Conservation (phyloP, 2,113 vertebrate genomes). For the Platysternon megacephalum region DNA sequence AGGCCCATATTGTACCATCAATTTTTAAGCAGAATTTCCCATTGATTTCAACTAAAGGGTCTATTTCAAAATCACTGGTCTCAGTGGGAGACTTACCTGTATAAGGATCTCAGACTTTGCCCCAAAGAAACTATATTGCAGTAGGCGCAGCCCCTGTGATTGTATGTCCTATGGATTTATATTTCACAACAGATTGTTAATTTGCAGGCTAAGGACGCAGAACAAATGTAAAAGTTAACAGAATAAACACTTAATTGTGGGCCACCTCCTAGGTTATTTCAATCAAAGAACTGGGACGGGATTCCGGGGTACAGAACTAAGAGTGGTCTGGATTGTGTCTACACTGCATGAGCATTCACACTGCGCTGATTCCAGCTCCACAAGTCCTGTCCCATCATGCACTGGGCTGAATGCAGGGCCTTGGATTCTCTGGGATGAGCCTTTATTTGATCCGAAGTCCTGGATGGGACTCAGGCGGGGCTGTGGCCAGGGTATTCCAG, state of each 20-base stretch:
- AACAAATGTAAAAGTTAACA: neutral
- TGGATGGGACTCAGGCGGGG: neutral
- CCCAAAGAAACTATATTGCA: neutral
- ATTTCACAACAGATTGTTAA: neutral
- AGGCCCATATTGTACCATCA: neutral
- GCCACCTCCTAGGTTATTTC: neutral
- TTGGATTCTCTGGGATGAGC: neutral
- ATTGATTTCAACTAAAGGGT: neutral
- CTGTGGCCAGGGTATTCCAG: neutral
- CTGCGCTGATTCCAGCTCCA: neutral
- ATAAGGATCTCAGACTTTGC: neutral
- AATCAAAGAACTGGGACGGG: neutral
- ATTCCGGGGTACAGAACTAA: neutral
- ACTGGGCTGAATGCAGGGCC: neutral
- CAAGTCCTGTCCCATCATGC: neutral
- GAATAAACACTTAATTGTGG: neutral
- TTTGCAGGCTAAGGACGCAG: neutral
- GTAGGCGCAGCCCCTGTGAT: neutral
- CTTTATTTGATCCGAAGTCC: neutral
- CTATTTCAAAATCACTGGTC: neutral
- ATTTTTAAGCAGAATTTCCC: neutral
- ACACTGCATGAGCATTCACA: neutral
- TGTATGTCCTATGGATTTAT: neutral
- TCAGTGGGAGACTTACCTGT: neutral
- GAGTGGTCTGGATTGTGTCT: neutral